Percentiles rank a stretch among this genome's conserved stretches.
Conservation (phyloP, 1,140 invertebrate genomes). For the Chrysopa pallens region DNA sequence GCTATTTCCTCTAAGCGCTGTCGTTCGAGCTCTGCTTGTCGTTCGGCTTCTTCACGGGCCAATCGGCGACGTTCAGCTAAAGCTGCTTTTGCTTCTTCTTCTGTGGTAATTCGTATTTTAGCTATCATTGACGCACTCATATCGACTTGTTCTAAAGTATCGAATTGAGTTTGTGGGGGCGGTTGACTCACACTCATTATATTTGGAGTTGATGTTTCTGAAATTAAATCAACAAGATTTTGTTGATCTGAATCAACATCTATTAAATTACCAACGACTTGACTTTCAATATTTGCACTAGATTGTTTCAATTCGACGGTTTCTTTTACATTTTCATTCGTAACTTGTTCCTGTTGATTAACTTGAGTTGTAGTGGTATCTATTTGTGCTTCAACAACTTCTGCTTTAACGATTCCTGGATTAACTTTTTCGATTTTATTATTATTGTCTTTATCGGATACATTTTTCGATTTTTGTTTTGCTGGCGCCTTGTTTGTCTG, state of each 20-base stretch:
- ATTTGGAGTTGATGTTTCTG: too few species aligned
- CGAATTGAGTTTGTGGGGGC: constrained; percentile 1
- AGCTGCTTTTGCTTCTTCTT: constrained; percentile 78
- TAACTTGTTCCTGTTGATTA: too few species aligned
- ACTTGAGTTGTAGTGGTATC: too few species aligned
- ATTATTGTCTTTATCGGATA: constrained; percentile 10
- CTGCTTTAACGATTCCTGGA: too few species aligned
- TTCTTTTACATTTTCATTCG: too few species aligned
- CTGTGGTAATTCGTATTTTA: constrained; percentile 58
- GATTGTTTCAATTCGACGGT: too few species aligned
- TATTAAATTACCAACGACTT: too few species aligned
- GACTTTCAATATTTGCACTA: too few species aligned
- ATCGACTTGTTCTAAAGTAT: constrained; percentile 10
- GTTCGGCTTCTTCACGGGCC: constrained; percentile 69
- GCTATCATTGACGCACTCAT: constrained; percentile 50
- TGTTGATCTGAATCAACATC: too few species aligned
- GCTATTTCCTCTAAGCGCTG: constrained; percentile 53
- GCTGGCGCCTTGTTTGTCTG: constrained; percentile 1
- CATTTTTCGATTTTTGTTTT: constrained; percentile 7
- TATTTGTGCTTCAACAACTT: too few species aligned
- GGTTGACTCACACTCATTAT: not conserved
- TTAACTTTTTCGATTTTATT: not conserved
- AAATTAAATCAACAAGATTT: too few species aligned
- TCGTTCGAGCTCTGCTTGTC: constrained; percentile 65
- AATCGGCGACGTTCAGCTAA: constrained; percentile 66